Base-by-base conservation (phyloP, 2,113 vertebrate species). In the Agapornis roseicollis region DNA sequence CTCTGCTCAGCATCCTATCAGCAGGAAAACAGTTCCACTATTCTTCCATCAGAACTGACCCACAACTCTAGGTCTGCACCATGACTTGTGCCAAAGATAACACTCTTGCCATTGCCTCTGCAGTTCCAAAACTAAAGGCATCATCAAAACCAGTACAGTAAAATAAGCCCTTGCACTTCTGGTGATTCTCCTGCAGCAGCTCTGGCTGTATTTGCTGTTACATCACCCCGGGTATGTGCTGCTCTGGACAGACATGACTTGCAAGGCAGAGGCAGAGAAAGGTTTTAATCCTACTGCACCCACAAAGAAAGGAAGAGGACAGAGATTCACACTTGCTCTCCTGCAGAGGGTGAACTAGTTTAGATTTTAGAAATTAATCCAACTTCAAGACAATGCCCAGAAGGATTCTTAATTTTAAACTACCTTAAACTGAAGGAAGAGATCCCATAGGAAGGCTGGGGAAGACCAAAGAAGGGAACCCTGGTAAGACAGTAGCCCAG, bases 171-270 rank as follows among this genome's bases (percentile, higher is more conserved):
- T 37, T 28, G 52, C 18, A 3, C 9, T 56, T 46, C 8, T 9
- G 35, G 11, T 18, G 4, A n/a, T 31, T 42, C 52, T 49, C 12
- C 31, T n/a, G 25, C 28, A 23, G 22, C 29, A 41, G 41, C 41
- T 24, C 39, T 1, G 3, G 28, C 37, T 10, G 33, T 7, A 3
- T 25, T 72, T 1, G 25, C 37, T 16, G 44, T 27, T 10, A 13
- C 2, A 1, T 1, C 3, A 63, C 63, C 47, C 33, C 0, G 0
- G 46, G 79, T 66, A 44, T 0, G 18, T 2, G n/a, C n/a, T 35
- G 88, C 58, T 31, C 35, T 3, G 58, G 15, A 56, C 1, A 6
- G 42, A 37, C n/a, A 24, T 1, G 1, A 0, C 4, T 50, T 0
- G 13, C 14, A n/a, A 5, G 0, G 29, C 25, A 28, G 49, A 31